Percentiles rank a stretch among this genome's conserved stretches.
These are phyloP conservation scores for Aplocera efformata DNA, from an alignment of 2,888 invertebrate species.

Conservation along the genomic window DNA sequence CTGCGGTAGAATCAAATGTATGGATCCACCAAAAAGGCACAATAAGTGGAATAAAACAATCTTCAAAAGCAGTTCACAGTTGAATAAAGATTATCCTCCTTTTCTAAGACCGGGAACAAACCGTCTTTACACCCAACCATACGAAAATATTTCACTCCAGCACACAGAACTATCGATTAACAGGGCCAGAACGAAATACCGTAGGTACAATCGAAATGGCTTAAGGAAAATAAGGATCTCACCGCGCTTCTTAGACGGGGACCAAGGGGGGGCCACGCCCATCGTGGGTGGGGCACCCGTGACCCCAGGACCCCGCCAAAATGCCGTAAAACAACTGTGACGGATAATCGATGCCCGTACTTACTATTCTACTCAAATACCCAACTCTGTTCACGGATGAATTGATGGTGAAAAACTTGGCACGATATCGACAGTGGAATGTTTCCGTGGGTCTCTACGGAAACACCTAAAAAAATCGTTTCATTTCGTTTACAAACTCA, in stretches of 20 bases:
- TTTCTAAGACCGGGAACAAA: no score
- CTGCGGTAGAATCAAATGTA: no score
- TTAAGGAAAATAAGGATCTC: constrained; percentile 56
- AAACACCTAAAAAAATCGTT: no score
- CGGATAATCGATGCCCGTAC: constrained; percentile 43
- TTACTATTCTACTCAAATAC: constrained; percentile 14
- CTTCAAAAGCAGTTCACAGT: no score
- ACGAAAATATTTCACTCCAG: neutral
- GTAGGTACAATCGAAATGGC: constrained; percentile 40
- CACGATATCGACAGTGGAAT: neutral
- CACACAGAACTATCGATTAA: constrained; percentile 5
- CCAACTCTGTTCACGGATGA: constrained; percentile 2
- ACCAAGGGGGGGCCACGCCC: constrained; percentile 52
- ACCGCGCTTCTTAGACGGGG: constrained; percentile 45
- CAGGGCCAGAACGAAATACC: neutral
- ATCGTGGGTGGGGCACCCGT: constrained; percentile 36
- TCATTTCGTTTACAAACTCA: neutral
- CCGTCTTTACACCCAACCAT: neutral
- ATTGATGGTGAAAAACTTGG: neutral
- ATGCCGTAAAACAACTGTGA: constrained; percentile 48
- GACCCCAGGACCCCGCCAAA: constrained; percentile 51
- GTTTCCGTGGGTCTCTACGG: no score
- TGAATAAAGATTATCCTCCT: no score
- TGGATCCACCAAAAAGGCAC: no score
- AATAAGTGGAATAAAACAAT: no score